Percentiles rank a stretch among this genome's conserved stretches.
Evolutionary conservation across 2,113 vertebrate genomes (phyloP).

Genomic region (Micromys minutus): DNA sequence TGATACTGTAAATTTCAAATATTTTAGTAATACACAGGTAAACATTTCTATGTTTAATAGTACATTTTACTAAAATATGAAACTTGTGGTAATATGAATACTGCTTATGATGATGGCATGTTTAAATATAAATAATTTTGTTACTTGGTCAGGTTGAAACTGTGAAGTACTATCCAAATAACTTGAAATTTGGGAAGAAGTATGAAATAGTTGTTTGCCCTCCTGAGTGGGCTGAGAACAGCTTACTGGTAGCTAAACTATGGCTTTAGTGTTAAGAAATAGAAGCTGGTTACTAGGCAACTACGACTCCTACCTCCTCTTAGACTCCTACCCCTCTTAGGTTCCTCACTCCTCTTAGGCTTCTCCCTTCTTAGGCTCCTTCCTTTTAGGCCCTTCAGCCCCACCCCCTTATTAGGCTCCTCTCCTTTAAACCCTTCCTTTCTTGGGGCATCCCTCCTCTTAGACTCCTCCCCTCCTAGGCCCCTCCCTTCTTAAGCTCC

Average conservation of each 20-base stretch:
- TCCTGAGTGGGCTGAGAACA: neutral
- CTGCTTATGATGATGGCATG: neutral
- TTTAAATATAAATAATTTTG: constrained; percentile 44
- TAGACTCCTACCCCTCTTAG: neutral
- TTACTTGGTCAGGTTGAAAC: constrained; percentile 42
- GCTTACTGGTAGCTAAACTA: constrained; percentile 32
- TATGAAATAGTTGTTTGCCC: constrained; percentile 21
- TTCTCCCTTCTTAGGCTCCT: neutral
- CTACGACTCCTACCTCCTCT: neutral
- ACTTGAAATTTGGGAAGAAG: constrained; percentile 22
- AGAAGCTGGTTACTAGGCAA: constrained; percentile 52
- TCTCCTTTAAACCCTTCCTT: neutral
- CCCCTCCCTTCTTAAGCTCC: too few relatives aligned
- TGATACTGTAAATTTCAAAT: constrained; percentile 40
- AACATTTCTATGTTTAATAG: constrained; percentile 19
- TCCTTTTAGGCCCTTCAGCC: neutral
- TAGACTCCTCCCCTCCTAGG: neutral
- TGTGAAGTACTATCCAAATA: constrained; percentile 34
- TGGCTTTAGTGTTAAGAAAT: constrained; percentile 51
- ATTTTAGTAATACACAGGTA: constrained; percentile 7
- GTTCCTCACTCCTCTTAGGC: neutral
- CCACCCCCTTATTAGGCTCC: too few relatives aligned
- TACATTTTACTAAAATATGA: constrained; percentile 3
- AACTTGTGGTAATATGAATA: neutral
- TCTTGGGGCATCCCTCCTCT: too few relatives aligned